These are phyloP conservation scores for Belgica antarctica DNA, from an alignment of 2,888 invertebrate genomes.

Conservation along the genomic window DNA sequence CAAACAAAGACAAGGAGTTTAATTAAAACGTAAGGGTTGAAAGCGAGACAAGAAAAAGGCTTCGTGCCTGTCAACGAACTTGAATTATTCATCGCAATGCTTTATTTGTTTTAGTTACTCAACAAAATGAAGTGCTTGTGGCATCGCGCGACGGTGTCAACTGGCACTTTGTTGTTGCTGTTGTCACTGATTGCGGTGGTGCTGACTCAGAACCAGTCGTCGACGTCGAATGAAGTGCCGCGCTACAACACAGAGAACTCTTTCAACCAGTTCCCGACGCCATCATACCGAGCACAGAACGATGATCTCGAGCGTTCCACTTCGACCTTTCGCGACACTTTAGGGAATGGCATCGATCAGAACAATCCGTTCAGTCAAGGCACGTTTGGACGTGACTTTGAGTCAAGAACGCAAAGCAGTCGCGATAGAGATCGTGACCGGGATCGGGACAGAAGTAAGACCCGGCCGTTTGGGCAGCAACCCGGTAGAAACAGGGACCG, in stretches of 20 bases:
- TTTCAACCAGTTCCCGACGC: slow-evolving; percentile 10
- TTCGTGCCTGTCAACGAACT: background rate
- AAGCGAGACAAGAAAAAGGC: too few species aligned
- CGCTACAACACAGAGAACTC: slow-evolving; percentile 29
- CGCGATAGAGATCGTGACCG: background rate
- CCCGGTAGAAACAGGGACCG: slow-evolving; percentile 15
- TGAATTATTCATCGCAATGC: background rate
- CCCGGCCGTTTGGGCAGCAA: background rate
- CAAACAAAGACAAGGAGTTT: slow-evolving; percentile 18
- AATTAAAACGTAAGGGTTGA: slow-evolving; percentile 42
- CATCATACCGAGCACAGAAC: background rate
- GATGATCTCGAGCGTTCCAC: slow-evolving; percentile 37
- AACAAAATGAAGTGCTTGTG: slow-evolving; percentile 34
- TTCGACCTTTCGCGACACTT: slow-evolving; percentile 15
- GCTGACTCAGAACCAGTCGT: background rate
- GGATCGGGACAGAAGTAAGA: slow-evolving; percentile 9
- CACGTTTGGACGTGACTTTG: slow-evolving; percentile 17
- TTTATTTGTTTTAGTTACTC: background rate
- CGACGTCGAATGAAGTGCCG: slow-evolving; percentile 13
- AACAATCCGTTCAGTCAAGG: slow-evolving; percentile 28
- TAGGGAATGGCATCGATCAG: slow-evolving; percentile 34
- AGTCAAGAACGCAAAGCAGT: background rate
- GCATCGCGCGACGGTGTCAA: slow-evolving; percentile 34
- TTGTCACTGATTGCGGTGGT: background rate
- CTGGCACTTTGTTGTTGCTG: slow-evolving; percentile 26